Evolutionary conservation across 2,888 invertebrate genomes (phyloP).

Genomic region (Tipula confusa): DNA sequence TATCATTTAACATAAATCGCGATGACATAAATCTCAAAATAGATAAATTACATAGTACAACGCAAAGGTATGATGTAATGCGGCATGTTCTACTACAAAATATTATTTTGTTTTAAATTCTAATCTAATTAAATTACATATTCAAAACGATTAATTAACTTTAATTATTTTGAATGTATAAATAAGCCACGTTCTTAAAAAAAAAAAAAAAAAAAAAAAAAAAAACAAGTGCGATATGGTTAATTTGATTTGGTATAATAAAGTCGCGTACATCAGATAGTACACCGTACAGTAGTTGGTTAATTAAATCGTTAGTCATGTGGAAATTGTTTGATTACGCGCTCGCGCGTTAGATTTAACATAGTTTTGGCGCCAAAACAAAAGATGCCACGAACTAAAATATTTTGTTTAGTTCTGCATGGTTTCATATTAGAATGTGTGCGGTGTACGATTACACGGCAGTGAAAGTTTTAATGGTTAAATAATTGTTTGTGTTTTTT

Average conservation of each 20-base stretch:
- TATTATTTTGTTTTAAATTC: slow-evolving; percentile 7
- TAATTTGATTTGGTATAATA: slow-evolving; percentile 4
- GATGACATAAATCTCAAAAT: neutral
- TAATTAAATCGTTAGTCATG: neutral
- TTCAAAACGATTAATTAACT: neutral
- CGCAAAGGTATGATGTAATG: neutral
- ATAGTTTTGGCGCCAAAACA: neutral
- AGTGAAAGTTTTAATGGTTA: neutral
- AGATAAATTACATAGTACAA: neutral
- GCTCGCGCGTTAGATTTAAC: neutral
- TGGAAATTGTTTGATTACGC: neutral
- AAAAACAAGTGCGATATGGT: too few relatives aligned
- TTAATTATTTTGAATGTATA: slow-evolving; percentile 12
- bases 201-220: too few relatives aligned
- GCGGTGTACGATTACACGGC: neutral
- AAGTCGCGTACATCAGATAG: neutral
- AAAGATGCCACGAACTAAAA: neutral
- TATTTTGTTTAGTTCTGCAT: neutral
- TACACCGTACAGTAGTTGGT: neutral
- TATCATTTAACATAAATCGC: slow-evolving; percentile 8
- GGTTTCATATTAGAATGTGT: neutral
- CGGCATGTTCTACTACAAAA: neutral
- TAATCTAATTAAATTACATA: neutral
- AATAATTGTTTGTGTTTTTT: neutral
- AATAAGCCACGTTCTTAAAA: neutral